Evolutionary conservation across 1,140 invertebrate genomes (phyloP).

Genomic region (Halesus radiatus): DNA sequence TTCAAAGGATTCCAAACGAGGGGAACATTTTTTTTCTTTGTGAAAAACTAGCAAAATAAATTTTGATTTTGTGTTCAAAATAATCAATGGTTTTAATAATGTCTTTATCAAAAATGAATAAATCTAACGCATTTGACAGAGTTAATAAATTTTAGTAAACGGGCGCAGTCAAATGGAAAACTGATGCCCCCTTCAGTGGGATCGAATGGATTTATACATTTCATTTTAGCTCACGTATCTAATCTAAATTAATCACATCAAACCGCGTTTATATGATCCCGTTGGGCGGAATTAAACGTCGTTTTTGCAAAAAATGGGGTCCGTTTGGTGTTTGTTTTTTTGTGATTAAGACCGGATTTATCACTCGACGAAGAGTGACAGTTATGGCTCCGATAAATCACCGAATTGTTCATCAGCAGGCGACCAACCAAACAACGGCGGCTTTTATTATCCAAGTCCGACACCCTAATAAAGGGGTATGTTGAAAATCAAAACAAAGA

Average conservation of each 20-base stretch:
- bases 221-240: conserved; percentile 5
- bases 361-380: conserved; percentile 53
- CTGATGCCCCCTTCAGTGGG: neutral
- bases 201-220: conserved; percentile 8
- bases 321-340: conserved; percentile 5
- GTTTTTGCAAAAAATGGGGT: conserved; percentile 24
- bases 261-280: conserved; percentile 17
- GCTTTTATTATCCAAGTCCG: conserved; percentile 1
- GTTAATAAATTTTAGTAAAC: neutral
- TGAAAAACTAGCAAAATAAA: too few relatives aligned
- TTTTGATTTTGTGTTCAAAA: too few relatives aligned
- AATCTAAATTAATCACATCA: conserved; percentile 29
- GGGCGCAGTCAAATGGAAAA: neutral
- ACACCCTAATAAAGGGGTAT: neutral
- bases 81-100: too few relatives aligned
- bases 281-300: conserved; percentile 33
- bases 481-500: too few relatives aligned
- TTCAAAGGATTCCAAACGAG: too few relatives aligned
- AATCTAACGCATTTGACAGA: too few relatives aligned
- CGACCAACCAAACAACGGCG: neutral
- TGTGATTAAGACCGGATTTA: conserved; percentile 56
- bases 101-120: too few relatives aligned
- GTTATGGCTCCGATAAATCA: conserved; percentile 55
- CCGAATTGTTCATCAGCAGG: conserved; percentile 52
- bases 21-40: too few relatives aligned